Evolutionary conservation across 2,888 invertebrate species (phyloP).

Genomic region (Dasysyrphus tricinctus): DNA sequence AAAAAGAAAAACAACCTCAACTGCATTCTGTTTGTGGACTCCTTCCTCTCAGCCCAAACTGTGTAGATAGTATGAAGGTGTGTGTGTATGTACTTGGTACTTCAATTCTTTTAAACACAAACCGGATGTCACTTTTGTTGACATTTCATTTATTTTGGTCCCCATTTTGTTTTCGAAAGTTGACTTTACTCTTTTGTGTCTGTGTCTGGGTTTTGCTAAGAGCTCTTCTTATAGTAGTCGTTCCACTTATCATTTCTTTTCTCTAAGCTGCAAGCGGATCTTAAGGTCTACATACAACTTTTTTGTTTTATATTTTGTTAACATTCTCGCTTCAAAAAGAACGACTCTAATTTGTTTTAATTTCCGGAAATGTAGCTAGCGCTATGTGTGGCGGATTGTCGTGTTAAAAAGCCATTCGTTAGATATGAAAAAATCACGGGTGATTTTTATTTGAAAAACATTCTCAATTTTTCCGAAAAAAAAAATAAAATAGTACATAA

Average conservation of each 20-base stretch:
- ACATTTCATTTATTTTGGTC: slow-evolving; percentile 75
- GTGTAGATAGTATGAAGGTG: neutral
- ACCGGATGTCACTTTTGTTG: slow-evolving; percentile 75
- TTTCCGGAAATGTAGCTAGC: slow-evolving; percentile 51
- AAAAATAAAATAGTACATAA: no score
- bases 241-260: slow-evolving; percentile 52
- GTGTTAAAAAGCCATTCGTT: neutral
- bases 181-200: slow-evolving; percentile 69
- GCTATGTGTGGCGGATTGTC: neutral
- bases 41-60: no score
- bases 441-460: no score
- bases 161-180: slow-evolving; percentile 56
- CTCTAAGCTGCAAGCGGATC: slow-evolving; percentile 7
- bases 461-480: no score
- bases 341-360: slow-evolving; percentile 61
- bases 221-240: slow-evolving; percentile 40
- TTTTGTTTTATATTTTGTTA: neutral
- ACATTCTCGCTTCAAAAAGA: neutral
- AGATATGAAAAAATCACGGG: no score
- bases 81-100: slow-evolving; percentile 34
- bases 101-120: slow-evolving; percentile 69
- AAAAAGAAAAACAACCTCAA: slow-evolving; percentile 27
- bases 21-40: slow-evolving; percentile 53
- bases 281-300: slow-evolving; percentile 21
- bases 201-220: slow-evolving; percentile 53